Evolutionary conservation across 2,113 vertebrate species (phyloP).

Genomic region (Macrotis lagotis): DNA sequence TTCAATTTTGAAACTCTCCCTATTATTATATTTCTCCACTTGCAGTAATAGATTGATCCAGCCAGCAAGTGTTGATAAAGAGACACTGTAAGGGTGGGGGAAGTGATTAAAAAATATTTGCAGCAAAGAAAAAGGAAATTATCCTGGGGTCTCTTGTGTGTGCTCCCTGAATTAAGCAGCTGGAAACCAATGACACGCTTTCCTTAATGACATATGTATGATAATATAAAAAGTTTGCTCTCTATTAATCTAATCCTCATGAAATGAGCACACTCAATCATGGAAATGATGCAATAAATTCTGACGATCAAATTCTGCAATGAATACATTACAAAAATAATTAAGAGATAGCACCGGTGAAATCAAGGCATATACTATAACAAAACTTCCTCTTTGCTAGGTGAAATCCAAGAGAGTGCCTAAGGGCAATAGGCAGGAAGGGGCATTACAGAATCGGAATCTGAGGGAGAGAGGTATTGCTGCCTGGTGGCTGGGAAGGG

Average conservation of each 20-base stretch:
- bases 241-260: conserved; percentile 79
- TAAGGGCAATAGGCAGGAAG: not conserved
- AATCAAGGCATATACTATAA: conserved; percentile 52
- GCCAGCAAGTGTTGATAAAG: conserved; percentile 50
- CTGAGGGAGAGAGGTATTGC: not conserved
- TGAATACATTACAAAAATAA: conserved; percentile 80
- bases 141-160: conserved; percentile 44
- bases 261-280: conserved; percentile 82
- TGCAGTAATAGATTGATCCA: conserved; percentile 60
- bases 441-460: not conserved
- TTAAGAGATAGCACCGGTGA: conserved; percentile 75
- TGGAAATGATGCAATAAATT: conserved; percentile 78
- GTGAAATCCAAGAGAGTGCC: conserved; percentile 63
- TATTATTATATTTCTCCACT: conserved; percentile 66
- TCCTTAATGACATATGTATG: conserved; percentile 74
- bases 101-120: conserved; percentile 48
- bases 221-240: conserved; percentile 80
- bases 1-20: conserved; percentile 50
- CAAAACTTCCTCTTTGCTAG: conserved; percentile 53
- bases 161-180: conserved; percentile 72
- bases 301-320: conserved; percentile 76
- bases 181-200: conserved; percentile 68
- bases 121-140: conserved; percentile 64
- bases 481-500: not conserved
- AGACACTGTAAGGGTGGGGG: not conserved